Percentiles rank a stretch among this genome's conserved stretches.
Conservation (phyloP, 37 sponge, comb jelly and placozoan genomes). For the Chondrosia reniformis region DNA sequence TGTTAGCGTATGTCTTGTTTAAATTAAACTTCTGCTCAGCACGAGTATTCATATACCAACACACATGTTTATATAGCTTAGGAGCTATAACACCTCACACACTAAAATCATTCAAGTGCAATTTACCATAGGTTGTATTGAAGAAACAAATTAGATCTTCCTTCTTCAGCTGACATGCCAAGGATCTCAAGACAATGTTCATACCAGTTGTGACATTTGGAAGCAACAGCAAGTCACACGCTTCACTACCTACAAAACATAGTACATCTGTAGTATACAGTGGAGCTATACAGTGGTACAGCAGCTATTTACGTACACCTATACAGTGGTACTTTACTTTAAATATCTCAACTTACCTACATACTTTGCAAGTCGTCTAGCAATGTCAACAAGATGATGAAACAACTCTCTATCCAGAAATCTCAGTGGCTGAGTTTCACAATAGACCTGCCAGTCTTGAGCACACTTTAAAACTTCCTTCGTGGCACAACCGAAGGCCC, state of each 20-base stretch:
- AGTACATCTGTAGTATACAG: too few relatives aligned
- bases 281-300: too few relatives aligned
- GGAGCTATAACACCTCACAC: background rate
- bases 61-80: background rate
- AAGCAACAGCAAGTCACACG: constrained; percentile 64
- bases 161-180: constrained; percentile 37
- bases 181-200: constrained; percentile 51
- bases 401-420: constrained; percentile 78
- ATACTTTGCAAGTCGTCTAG: constrained; percentile 57
- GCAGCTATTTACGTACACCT: too few relatives aligned
- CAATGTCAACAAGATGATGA: constrained; percentile 51
- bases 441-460: constrained; percentile 58
- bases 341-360: constrained; percentile 47
- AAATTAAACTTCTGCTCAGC: too few relatives aligned
- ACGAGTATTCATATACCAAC: background rate
- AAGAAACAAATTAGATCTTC: constrained; percentile 61
- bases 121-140: constrained; percentile 63
- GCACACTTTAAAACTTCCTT: constrained; percentile 49
- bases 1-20: too few relatives aligned
- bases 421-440: constrained; percentile 74
- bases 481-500: constrained; percentile 75
- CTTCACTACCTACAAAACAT: constrained; percentile 68
- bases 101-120: background rate
- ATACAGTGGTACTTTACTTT: too few relatives aligned
- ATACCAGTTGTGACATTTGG: constrained; percentile 75